Percentiles rank a stretch among this genome's conserved stretches.
phyloP scores from a whole-genome alignment of 2,888 invertebrate species.

The Macrosiphum euphorbiae region DNA sequence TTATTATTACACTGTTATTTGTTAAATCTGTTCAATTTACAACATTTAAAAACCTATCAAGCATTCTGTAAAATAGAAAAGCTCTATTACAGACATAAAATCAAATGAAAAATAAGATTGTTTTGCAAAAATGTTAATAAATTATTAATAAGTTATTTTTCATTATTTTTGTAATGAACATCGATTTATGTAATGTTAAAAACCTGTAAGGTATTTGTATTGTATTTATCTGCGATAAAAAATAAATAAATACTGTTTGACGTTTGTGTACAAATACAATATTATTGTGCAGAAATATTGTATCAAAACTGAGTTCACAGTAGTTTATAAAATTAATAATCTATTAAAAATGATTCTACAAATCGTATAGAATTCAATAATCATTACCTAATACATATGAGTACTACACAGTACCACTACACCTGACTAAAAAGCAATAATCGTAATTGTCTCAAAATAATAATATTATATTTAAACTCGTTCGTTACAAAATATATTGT shows the following conservation, averaged over 20 bases:
- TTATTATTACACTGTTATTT: not conserved
- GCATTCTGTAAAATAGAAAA: not conserved
- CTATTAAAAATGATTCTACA: not conserved
- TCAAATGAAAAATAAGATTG: not conserved
- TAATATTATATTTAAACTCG: not conserved
- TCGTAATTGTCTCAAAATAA: not conserved
- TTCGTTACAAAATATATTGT: not conserved
- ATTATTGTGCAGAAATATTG: not conserved
- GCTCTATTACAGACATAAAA: not conserved
- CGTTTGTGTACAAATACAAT: not conserved
- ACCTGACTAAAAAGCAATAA: not conserved
- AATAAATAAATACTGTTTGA: not conserved
- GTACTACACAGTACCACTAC: not conserved
- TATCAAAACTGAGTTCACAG: not conserved
- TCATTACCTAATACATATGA: not conserved
- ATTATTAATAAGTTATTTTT: not conserved
- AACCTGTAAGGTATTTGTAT: not conserved
- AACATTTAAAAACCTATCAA: not conserved
- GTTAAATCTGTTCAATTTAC: not conserved
- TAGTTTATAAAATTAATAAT: not conserved
- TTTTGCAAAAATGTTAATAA: not conserved
- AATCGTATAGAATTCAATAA: not conserved
- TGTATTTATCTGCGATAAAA: not conserved
- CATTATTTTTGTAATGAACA: not conserved
- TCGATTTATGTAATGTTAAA: not conserved